Conservation (phyloP, 2,113 vertebrate species). For the Rattus norvegicus region DNA sequence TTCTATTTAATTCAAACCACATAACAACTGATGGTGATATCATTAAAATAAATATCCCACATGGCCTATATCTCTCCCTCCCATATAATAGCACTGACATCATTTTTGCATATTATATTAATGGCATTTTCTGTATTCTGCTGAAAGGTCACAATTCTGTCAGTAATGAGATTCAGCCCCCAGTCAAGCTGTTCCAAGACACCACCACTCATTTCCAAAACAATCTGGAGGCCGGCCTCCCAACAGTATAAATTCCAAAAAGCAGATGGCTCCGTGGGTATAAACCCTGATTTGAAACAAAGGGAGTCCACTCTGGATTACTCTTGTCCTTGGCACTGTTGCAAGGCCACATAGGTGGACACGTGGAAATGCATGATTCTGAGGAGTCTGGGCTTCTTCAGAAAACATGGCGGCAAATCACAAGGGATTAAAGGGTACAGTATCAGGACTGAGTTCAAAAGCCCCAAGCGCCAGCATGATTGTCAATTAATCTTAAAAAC, state of each 20-base stretch:
- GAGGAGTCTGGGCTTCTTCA: not conserved
- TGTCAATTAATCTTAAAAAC: not conserved
- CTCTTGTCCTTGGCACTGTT: not conserved
- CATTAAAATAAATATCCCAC: constrained; percentile 85
- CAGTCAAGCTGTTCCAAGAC: constrained; percentile 80
- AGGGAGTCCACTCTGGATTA: constrained; percentile 3
- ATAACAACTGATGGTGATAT: constrained; percentile 82
- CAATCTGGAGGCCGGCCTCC: constrained; percentile 62
- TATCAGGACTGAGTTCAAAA: not conserved
- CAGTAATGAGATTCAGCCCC: constrained; percentile 80
- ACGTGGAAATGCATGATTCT: not conserved
- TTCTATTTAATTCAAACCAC: constrained; percentile 84
- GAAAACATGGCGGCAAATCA: not conserved
- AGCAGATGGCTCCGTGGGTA: constrained; percentile 76
- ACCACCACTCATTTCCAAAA: constrained; percentile 78
- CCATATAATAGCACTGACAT: constrained; percentile 84
- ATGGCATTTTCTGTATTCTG: constrained; percentile 76
- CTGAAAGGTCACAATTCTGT: constrained; percentile 83
- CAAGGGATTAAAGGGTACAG: not conserved
- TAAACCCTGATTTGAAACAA: constrained; percentile 63
- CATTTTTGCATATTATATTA: constrained; percentile 82
- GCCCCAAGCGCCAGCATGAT: not conserved
- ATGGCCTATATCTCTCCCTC: constrained; percentile 73
- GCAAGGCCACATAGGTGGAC: not conserved
- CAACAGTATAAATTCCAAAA: constrained; percentile 75